Percentiles rank a stretch among this genome's conserved stretches.
Evolutionary conservation across 2,888 invertebrate genomes (phyloP).

Genomic region (Thereva unica): DNA sequence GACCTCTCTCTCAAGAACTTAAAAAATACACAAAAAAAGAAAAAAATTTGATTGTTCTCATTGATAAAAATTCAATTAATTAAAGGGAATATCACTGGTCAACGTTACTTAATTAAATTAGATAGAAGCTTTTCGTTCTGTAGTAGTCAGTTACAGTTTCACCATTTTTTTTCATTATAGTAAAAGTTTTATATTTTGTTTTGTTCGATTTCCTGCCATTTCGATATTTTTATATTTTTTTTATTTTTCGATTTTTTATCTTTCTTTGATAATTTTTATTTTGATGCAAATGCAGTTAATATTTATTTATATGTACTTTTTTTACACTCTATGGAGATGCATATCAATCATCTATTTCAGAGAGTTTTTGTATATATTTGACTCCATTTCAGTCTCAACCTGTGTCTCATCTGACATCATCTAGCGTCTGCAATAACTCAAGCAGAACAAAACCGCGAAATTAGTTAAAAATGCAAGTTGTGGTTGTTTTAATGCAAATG

Average conservation of each 20-base stretch:
- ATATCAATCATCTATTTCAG: conserved; percentile 28
- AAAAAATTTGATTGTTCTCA: conserved; percentile 28
- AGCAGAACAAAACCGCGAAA: conserved; percentile 59
- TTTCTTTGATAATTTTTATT: conserved; percentile 2
- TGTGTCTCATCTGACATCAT: conserved; percentile 43
- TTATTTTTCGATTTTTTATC: too few species aligned
- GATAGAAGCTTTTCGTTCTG: too few species aligned
- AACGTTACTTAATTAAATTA: too few species aligned
- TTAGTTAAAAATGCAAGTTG: conserved; percentile 51
- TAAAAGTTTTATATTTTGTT: too few species aligned
- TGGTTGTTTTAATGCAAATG: conserved; percentile 16
- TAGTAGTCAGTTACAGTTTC: too few species aligned
- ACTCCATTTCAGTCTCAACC: conserved; percentile 34
- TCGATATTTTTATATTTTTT: too few species aligned
- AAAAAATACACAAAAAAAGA: conserved; percentile 34
- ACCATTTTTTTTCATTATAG: too few species aligned
- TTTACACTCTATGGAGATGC: conserved; percentile 17
- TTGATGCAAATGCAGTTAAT: conserved; percentile 21
- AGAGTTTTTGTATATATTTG: conserved; percentile 21
- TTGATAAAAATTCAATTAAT: conserved; percentile 7
- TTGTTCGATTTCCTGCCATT: too few species aligned
- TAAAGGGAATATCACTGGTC: background rate
- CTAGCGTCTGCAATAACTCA: conserved; percentile 58
- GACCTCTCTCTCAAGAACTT: conserved; percentile 26
- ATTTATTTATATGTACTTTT: conserved; percentile 19